A percentile compares a stretch with the other conserved stretches of the same genome.
These are phyloP conservation scores for Eudyptes chrysolophus DNA, from an alignment of 2,113 vertebrate genomes.

Conservation along the genomic window DNA sequence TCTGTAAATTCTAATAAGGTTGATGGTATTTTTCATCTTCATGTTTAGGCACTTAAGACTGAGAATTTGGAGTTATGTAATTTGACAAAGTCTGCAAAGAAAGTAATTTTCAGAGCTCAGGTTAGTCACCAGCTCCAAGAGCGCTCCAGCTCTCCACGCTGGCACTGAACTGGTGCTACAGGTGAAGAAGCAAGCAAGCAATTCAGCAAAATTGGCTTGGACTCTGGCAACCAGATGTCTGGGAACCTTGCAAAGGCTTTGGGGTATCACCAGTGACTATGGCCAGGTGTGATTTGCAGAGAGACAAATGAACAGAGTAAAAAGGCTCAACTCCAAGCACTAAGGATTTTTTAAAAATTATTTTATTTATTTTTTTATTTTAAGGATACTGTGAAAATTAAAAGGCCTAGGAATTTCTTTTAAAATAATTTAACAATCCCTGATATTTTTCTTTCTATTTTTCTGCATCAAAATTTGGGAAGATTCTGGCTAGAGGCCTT, in stretches of 20 bases:
- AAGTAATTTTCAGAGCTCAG: background rate
- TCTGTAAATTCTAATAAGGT: background rate
- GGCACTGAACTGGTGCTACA: background rate
- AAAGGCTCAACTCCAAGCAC: background rate
- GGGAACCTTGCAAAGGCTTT: background rate
- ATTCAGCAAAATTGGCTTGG: background rate
- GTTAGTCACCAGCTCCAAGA: background rate
- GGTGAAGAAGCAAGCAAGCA: background rate
- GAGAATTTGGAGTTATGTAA: background rate
- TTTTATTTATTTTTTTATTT: background rate
- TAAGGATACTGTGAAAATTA: background rate
- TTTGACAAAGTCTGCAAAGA: background rate
- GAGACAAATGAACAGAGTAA: background rate
- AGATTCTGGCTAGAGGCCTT: background rate
- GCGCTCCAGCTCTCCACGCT: background rate
- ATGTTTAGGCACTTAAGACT: background rate
- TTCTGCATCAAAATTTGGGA: background rate
- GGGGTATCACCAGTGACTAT: background rate
- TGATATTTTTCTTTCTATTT: background rate
- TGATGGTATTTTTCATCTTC: conserved; percentile 3
- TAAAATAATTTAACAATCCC: background rate
- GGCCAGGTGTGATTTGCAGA: background rate
- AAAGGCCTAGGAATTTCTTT: background rate
- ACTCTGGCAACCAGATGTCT: background rate
- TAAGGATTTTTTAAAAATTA: background rate